Evolutionary conservation across 2,113 vertebrate genomes (phyloP).

Genomic region (Psephotus haematonotus): DNA sequence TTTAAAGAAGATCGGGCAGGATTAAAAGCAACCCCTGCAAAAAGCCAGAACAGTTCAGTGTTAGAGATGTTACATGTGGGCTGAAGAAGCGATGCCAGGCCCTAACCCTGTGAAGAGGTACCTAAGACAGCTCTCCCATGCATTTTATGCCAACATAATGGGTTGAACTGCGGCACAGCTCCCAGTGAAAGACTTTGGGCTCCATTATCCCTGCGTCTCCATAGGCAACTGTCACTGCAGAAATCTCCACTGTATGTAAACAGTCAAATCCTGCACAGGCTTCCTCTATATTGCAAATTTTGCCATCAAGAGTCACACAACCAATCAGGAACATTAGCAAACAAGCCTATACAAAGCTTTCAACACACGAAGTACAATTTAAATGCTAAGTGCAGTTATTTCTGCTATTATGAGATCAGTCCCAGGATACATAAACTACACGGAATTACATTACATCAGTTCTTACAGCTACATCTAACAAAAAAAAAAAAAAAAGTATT

Average conservation of each 20-base stretch:
- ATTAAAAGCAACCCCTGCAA: conserved; percentile 56
- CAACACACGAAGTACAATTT: not conserved
- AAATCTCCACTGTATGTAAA: conserved; percentile 55
- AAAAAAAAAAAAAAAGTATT: not conserved
- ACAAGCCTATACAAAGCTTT: not conserved
- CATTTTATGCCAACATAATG: conserved; percentile 24
- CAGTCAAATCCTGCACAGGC: not conserved
- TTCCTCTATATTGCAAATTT: conserved; percentile 8
- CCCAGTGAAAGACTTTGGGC: conserved; percentile 27
- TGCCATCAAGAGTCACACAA: not conserved
- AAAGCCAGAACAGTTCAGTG: conserved; percentile 48
- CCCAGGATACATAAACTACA: not conserved
- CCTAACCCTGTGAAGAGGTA: not conserved
- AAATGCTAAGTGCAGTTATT: not conserved
- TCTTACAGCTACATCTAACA: not conserved
- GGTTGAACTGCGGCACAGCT: conserved; percentile 29
- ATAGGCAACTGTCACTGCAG: conserved; percentile 66
- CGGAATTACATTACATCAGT: not conserved
- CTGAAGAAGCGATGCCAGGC: conserved; percentile 9
- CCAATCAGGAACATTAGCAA: not conserved
- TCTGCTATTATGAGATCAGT: not conserved
- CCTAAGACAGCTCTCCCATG: not conserved
- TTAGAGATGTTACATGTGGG: conserved; percentile 25
- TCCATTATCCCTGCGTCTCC: conserved; percentile 39
- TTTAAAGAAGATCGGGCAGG: conserved; percentile 47